Conservation (phyloP, 2,888 invertebrate species). For the Sinohyriopsis cumingii region DNA sequence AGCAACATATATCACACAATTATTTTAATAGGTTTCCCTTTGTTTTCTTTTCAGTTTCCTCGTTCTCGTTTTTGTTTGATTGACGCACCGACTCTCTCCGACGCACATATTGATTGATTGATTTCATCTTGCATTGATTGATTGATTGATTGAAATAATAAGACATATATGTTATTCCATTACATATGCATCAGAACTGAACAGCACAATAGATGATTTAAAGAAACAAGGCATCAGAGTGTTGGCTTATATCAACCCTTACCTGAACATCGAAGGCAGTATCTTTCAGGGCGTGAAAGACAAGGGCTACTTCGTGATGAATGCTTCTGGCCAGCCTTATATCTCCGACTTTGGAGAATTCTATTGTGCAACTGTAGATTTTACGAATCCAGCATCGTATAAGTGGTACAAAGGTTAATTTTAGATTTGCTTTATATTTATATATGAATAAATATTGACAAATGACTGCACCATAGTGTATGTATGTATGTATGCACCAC, state of each 20-base stretch:
- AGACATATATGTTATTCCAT: not conserved
- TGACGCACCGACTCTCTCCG: too few relatives aligned
- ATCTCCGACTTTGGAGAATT: slow-evolving; percentile 61
- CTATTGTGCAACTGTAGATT: slow-evolving; percentile 59
- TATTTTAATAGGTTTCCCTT: too few relatives aligned
- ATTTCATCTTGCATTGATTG: too few relatives aligned
- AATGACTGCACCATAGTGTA: too few relatives aligned
- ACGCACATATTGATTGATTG: too few relatives aligned
- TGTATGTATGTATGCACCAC: too few relatives aligned
- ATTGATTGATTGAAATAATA: too few relatives aligned
- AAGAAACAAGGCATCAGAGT: slow-evolving; percentile 49
- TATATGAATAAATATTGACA: too few relatives aligned
- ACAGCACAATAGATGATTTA: slow-evolving; percentile 38
- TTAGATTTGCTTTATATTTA: too few relatives aligned
- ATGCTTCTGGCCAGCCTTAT: slow-evolving; percentile 43
- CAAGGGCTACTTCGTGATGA: slow-evolving; percentile 54
- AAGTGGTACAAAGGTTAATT: slow-evolving; percentile 62
- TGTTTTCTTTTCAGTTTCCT: too few relatives aligned
- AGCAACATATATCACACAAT: too few relatives aligned
- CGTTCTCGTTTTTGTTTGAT: too few relatives aligned
- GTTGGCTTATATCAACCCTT: slow-evolving; percentile 63
- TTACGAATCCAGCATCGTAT: slow-evolving; percentile 59
- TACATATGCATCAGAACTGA: slow-evolving; percentile 40
- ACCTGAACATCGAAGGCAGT: slow-evolving; percentile 53
- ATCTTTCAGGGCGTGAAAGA: slow-evolving; percentile 50